Percentiles rank a stretch among this genome's conserved stretches.
Conservation (phyloP, 1,140 invertebrate genomes). For the Drosophila ananassae region DNA sequence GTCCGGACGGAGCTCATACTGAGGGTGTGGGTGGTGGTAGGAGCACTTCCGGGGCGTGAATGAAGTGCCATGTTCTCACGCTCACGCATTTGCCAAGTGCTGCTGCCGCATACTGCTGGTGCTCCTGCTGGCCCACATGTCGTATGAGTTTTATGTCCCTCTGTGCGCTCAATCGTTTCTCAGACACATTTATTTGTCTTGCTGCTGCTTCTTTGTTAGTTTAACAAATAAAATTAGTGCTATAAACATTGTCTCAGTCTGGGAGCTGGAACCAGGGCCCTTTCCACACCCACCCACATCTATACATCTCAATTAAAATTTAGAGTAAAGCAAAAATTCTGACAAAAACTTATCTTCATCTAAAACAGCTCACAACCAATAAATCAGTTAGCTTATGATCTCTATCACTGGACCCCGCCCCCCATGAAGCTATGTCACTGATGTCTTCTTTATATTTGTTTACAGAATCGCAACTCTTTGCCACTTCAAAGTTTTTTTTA, state of each 20-base stretch:
- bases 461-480: slow-evolving; percentile 72
- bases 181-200: slow-evolving; percentile 70
- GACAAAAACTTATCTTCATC: slow-evolving; percentile 3
- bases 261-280: too few relatives aligned
- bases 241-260: slow-evolving; percentile 63
- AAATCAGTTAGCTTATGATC: slow-evolving; percentile 22
- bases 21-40: not conserved
- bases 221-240: slow-evolving; percentile 79
- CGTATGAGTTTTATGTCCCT: slow-evolving; percentile 73
- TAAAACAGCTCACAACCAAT: not conserved
- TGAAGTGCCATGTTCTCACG: slow-evolving; percentile 74
- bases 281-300: not conserved
- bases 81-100: slow-evolving; percentile 65
- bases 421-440: slow-evolving; percentile 7
- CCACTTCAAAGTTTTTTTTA: slow-evolving; percentile 59
- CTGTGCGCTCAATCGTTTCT: slow-evolving; percentile 53
- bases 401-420: not conserved
- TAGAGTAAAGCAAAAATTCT: not conserved
- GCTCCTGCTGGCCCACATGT: slow-evolving; percentile 50
- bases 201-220: slow-evolving; percentile 50
- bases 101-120: slow-evolving; percentile 14
- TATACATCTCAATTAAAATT: slow-evolving; percentile 14
- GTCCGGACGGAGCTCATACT: slow-evolving; percentile 12
- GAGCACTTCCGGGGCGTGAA: slow-evolving; percentile 57
- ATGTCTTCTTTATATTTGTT: slow-evolving; percentile 54